Evolutionary conservation across 2,797 vertebrate genomes (phyloP), one percentile per base, ranked within the genome.

Genomic region (Phaenicophaeus curvirostris): DNA sequence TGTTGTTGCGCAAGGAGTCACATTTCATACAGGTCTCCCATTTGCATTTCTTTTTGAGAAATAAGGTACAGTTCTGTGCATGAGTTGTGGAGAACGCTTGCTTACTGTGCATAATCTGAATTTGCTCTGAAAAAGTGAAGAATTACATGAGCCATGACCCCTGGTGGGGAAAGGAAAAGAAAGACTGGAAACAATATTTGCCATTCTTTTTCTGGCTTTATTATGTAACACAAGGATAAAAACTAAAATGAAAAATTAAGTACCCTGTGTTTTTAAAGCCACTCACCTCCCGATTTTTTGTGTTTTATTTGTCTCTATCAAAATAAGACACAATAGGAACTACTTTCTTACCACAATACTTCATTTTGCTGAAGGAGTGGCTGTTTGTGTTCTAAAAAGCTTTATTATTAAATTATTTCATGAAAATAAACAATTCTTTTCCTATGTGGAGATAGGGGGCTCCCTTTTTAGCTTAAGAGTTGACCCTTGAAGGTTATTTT

Each of bases 401-500:
- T 67, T 91, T 42, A 37, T 39, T 17, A 69, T 84, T 65, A 39
- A 92, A 55, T 84, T 75, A 53, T 54, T 94, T 85, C 0, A n/a
- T 37, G 5, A 53, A 59, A 86, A 33, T 61, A 87, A 75, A 23
- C 35, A 62, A 31, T 28, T 6, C 28, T 5, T 62, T 93, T 83
- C n/a, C 23, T 67, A 3, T 37, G 24, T 72, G n/a, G 61, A 31
- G 77, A 25, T 51, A 65, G n/a, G 11, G 6, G 5, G 6, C 11
- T 54, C 87, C 42, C 25, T 77, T 83, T 92, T 83, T 83, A 46
- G 46, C n/a, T 55, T 30, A 59, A 11, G n/a, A 62, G 9, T 57
- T 92, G 75, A 59, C 20, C n/a, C 30, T 66, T 84, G 61, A 74
- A 77, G 48, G 20, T 86, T 90, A 62, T 93, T 92, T 95, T 81